Base-by-base conservation (phyloP, 1,140 invertebrate species). In the Aphelinus certus region DNA sequence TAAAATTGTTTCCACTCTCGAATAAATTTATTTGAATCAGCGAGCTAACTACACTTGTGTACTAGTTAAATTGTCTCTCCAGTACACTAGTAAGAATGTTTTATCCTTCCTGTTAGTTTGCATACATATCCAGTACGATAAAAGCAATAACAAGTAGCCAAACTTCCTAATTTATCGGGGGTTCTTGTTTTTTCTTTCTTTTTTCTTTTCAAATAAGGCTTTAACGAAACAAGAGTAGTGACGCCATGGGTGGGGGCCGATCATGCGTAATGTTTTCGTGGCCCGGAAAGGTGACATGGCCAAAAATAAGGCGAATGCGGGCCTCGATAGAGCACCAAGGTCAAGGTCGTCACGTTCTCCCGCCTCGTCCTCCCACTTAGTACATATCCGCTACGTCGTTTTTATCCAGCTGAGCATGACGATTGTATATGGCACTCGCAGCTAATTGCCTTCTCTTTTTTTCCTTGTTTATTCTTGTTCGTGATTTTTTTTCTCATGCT, bases 211-310 rank as follows among this genome's bases (percentile, higher is more conserved):
- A 26, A 26, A 26, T 26, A 26, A 26, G 26, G 26, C 26, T 26
- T 26, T 26, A 26, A 26, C 26, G 26, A 26, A 26, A 26, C 26
- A 26, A 26, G 26, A 26, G 26, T 26, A 26, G 26, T 26, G 26
- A 26, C 26, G 26, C 26, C 26, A 26, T 26, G 26, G 26, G 26
- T 26, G 26, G 26, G 26, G 47, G 48, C 64, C 60, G 48, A 9
- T 62, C 26, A 45, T 67, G 79, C 74, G 76, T 76, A 80, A 80
- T 81, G 82, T 82, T 81, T 81, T 80, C 78, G 76, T 81, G 81
- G 83, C 81, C 81, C 69, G 75, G 72, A 49, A 64, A 71, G 74
- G 68, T 81, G 81, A 83, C 84, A 83, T 84, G 84, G 84, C 80
- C 83, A 72, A 86, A 86, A 84, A 81, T 82, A 81, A 82, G 46